These are phyloP conservation scores for Orientallactaga sibirica DNA, from an alignment of 2,797 vertebrate species.

Conservation along the genomic window DNA sequence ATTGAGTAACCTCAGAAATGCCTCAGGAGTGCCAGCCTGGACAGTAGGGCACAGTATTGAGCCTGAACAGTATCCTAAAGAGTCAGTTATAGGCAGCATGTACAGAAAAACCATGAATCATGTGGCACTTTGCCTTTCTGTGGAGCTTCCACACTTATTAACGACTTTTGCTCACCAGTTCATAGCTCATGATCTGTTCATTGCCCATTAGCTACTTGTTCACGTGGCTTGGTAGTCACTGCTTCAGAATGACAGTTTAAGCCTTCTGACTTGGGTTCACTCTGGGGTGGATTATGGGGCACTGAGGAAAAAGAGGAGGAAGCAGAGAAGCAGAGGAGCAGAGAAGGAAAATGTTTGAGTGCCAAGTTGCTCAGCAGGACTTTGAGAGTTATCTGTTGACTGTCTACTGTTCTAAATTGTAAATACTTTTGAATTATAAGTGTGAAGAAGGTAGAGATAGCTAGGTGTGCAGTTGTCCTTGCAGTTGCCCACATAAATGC, in stretches of 20 bases:
- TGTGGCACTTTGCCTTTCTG: not conserved
- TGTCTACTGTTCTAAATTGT: not conserved
- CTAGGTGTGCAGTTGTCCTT: not conserved
- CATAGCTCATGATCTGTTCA: not conserved
- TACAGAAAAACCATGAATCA: not conserved
- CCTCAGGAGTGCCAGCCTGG: not conserved
- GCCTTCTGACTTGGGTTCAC: not conserved
- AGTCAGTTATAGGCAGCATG: not conserved
- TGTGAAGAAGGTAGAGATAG: not conserved
- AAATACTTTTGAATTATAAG: not conserved
- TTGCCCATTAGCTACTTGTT: not conserved
- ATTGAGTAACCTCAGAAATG: not conserved
- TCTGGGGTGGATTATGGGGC: not conserved
- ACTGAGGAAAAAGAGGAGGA: not conserved
- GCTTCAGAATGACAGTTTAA: not conserved
- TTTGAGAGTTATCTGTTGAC: not conserved
- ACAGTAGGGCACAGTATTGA: not conserved
- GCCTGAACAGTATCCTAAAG: not conserved
- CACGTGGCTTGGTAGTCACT: accelerated
- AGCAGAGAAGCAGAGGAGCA: not conserved
- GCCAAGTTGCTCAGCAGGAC: not conserved
- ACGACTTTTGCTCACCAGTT: not conserved
- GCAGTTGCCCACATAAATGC: not conserved
- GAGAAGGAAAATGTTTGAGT: not conserved
- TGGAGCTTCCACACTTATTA: not conserved